Percentiles rank a stretch among this genome's conserved stretches.
phyloP scores from a whole-genome alignment of 2,113 vertebrate species.

The Periophthalmus modestus region DNA sequence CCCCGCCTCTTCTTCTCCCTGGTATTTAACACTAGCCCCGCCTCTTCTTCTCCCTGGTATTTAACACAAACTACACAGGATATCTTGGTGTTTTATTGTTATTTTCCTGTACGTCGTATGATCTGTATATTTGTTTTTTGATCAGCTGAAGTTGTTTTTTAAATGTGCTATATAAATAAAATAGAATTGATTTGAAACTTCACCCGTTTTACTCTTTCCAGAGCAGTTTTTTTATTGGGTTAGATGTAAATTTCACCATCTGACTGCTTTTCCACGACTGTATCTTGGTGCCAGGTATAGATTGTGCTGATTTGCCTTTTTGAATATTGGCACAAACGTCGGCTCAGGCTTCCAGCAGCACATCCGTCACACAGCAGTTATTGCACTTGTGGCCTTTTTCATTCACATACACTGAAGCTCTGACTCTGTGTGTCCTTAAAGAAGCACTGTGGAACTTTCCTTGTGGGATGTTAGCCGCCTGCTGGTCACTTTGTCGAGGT shows the following conservation, averaged over 20 bases:
- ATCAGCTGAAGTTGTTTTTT: no score
- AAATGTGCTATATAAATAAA: not conserved
- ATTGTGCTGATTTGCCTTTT: conserved; percentile 14
- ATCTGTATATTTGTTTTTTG: no score
- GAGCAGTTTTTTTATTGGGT: not conserved
- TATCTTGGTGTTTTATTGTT: no score
- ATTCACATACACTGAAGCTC: not conserved
- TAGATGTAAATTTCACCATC: not conserved
- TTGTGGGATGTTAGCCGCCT: not conserved
- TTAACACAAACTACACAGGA: no score
- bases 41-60: no score
- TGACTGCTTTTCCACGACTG: conserved; percentile 14
- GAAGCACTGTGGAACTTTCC: not conserved
- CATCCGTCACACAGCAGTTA: conserved; percentile 10
- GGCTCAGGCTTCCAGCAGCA: not conserved
- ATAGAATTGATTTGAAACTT: not conserved
- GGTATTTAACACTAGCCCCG: no score
- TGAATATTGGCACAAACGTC: conserved; percentile 19
- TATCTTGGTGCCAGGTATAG: conserved; percentile 7
- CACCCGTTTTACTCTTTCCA: not conserved
- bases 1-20: no score
- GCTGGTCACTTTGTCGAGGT: not conserved
- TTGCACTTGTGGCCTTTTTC: not conserved
- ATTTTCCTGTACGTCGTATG: no score
- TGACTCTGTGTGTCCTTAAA: not conserved